Conservation (phyloP, 2,797 vertebrate species). For the Chanos chanos region DNA sequence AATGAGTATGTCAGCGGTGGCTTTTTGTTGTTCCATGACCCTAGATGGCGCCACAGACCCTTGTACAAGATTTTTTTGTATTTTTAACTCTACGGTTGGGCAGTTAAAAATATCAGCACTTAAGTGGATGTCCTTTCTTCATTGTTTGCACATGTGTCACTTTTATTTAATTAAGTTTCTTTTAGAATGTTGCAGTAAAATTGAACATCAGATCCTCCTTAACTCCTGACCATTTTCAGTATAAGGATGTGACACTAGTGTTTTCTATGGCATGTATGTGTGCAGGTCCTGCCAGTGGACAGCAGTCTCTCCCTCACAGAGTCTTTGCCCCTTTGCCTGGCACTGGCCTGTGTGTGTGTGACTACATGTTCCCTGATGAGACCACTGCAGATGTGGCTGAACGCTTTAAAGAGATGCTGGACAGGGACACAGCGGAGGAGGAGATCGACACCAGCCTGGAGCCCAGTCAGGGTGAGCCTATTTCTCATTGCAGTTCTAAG, state of each 20-base stretch:
- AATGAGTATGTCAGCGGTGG: not conserved
- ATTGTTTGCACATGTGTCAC: too few species aligned
- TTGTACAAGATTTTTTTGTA: not conserved
- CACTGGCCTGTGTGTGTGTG: constrained; percentile 77
- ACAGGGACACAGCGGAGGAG: constrained; percentile 68
- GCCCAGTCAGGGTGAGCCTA: constrained; percentile 59
- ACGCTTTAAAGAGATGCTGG: constrained; percentile 85
- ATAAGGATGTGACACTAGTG: too few species aligned
- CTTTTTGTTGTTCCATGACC: not conserved
- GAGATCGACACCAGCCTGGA: constrained; percentile 78
- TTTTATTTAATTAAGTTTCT: too few species aligned
- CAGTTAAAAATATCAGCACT: not conserved
- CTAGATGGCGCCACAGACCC: constrained; percentile 18
- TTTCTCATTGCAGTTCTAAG: too few species aligned
- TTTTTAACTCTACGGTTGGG: not conserved
- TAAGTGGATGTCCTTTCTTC: too few species aligned
- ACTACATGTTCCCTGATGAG: constrained; percentile 90
- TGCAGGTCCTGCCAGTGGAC: constrained; percentile 36
- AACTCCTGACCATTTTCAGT: too few species aligned
- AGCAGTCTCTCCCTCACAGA: constrained; percentile 76
- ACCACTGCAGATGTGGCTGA: constrained; percentile 74
- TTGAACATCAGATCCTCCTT: too few species aligned
- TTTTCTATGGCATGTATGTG: too few species aligned
- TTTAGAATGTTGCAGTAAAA: too few species aligned
- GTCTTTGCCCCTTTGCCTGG: constrained; percentile 77